Evolutionary conservation across 2,888 invertebrate genomes (phyloP).

Genomic region (Elmis aenea): DNA sequence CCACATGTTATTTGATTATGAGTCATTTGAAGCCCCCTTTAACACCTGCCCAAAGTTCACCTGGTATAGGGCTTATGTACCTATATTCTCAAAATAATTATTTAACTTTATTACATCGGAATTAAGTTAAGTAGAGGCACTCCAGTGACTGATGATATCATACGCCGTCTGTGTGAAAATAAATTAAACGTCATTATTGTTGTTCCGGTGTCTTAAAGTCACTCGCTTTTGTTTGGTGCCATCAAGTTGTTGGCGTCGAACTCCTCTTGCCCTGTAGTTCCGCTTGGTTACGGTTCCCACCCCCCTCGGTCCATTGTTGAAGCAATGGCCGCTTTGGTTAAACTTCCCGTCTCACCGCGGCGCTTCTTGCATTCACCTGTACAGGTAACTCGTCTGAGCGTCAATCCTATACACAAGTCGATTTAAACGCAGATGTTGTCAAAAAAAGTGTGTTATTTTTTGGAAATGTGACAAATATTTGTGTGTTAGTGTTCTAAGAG

Average conservation of each 20-base stretch:
- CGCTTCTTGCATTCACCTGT: conserved; percentile 26
- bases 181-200: conserved; percentile 17
- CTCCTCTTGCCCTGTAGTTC: conserved; percentile 18
- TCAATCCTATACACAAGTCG: conserved; percentile 19
- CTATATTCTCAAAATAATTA: no score
- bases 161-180: conserved; percentile 5
- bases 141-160: no score
- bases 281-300: conserved; percentile 26
- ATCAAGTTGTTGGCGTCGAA: conserved; percentile 7
- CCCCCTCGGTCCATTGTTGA: conserved; percentile 23
- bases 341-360: conserved; percentile 47
- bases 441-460: conserved; percentile 34
- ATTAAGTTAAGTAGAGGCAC: no score
- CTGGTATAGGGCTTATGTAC: no score
- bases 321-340: conserved; percentile 31
- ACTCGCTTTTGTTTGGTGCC: conserved; percentile 16
- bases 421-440: conserved; percentile 29
- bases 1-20: no score
- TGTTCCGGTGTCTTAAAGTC: conserved; percentile 28
- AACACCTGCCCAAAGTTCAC: no score
- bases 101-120: no score
- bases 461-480: conserved; percentile 34
- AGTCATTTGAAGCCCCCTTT: no score
- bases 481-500: conserved; percentile 44
- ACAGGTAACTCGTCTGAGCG: conserved; percentile 24